Evolutionary conservation across 1,140 invertebrate genomes (phyloP).

Genomic region (Nymphalis io): DNA sequence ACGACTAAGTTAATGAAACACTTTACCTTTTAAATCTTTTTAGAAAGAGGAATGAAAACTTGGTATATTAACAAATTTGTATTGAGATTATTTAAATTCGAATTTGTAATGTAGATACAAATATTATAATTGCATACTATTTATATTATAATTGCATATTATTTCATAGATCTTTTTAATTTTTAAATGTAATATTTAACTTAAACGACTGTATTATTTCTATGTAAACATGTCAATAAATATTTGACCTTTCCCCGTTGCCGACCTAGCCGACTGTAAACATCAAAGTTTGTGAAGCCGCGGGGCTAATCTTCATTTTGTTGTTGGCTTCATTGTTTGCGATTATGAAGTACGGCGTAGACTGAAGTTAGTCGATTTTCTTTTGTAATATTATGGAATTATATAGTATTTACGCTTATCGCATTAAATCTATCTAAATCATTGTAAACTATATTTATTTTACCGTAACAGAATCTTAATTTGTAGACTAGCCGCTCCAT

Average conservation of each 20-base stretch:
- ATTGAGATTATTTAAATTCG: no score
- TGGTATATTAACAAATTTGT: no score
- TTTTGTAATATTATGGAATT: slow-evolving; percentile 9
- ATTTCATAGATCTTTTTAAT: neutral
- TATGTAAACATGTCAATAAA: slow-evolving; percentile 33
- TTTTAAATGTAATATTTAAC: slow-evolving; percentile 3
- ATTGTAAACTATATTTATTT: no score
- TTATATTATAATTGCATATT: neutral
- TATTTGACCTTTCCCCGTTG: slow-evolving; percentile 35
- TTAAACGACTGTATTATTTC: slow-evolving; percentile 14
- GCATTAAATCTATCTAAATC: no score
- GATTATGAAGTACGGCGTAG: slow-evolving; percentile 53
- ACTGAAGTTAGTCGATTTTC: slow-evolving; percentile 38
- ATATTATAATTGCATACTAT: neutral
- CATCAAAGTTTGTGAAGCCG: slow-evolving; percentile 49
- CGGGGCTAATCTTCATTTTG: slow-evolving; percentile 52
- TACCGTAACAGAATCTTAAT: no score
- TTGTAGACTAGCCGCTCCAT: no score
- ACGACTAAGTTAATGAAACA: no score
- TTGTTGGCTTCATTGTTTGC: slow-evolving; percentile 58
- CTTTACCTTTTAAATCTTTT: no score
- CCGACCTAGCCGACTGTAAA: slow-evolving; percentile 51
- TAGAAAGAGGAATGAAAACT: no score
- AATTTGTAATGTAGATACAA: no score
- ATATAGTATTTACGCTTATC: neutral